These are phyloP conservation scores for Apantesis nais DNA, from an alignment of 2,888 invertebrate genomes.

Conservation along the genomic window DNA sequence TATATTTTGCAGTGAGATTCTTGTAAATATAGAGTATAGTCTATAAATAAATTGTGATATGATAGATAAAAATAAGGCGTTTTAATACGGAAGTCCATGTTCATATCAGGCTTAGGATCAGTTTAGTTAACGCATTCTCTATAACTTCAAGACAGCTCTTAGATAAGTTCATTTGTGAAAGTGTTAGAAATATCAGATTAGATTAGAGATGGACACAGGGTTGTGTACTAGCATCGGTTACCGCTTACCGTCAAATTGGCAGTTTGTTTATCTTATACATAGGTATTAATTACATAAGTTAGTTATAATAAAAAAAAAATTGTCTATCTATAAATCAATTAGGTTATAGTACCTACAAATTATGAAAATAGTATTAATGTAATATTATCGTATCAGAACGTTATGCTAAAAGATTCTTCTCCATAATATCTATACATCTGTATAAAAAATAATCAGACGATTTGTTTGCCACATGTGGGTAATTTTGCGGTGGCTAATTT, in stretches of 20 bases:
- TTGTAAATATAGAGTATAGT: background rate
- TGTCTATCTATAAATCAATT: too few species aligned
- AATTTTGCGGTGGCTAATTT: background rate
- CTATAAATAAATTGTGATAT: background rate
- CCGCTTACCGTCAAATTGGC: background rate
- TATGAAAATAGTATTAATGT: too few species aligned
- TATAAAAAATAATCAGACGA: background rate
- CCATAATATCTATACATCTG: background rate
- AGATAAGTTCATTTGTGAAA: too few species aligned
- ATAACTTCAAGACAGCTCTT: too few species aligned
- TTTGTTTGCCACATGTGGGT: background rate
- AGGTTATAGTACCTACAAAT: too few species aligned
- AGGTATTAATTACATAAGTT: background rate
- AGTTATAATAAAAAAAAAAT: too few species aligned
- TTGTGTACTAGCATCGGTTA: background rate
- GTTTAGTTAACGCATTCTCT: too few species aligned
- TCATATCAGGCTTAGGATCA: background rate
- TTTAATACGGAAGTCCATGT: background rate
- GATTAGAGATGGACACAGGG: background rate
- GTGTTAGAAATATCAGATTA: background rate
- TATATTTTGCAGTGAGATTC: too few species aligned
- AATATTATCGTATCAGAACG: too few species aligned
- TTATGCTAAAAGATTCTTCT: too few species aligned
- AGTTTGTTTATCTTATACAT: too few species aligned
- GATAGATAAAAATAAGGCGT: background rate